Evolutionary conservation across 2,113 vertebrate species (phyloP), one percentile per base, ranked within the genome.

Genomic region (Odontophorus gujanensis): DNA sequence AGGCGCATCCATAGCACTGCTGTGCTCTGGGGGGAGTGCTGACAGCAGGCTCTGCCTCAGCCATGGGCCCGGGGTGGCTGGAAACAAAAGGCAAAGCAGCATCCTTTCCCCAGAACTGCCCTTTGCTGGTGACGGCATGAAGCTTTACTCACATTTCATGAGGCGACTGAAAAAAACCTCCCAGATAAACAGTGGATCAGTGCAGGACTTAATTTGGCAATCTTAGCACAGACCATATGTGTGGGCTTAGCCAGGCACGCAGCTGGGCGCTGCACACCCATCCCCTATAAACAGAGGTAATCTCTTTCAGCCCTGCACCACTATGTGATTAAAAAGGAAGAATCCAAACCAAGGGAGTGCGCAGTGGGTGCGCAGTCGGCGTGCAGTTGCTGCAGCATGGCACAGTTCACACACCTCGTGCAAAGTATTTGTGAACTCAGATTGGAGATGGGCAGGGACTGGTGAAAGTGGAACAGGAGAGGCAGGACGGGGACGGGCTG

Each of bases 271-370:
- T 79, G 61, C 85, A 92, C 96, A 97, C 95, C 90, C 73, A 68
- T 93, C 86, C 96, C 95, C 82, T 93, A 97, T 51, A 94, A 95
- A 97, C 90, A 96, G 73, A 91, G 88, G 96, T 79, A n/a, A 45
- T 81, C 94, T 94, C 93, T 95, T 94, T 96, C 97, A 95, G 97
- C 96, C 95, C 97, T 96, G 96, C 97, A 96, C 97, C 96, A 97
- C 97, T 96, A 97, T 95, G 96, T 88, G 92, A 50, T 95, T 93
- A 93, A 91, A 95, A 84, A 66, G 84, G 94, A 97, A 97, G 97
- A 98, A 98, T 97, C 97, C 87, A 85, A 95, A 94, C 92, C 96
- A 96, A 97, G 97, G 97, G 97, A 97, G 85, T 61, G 21, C 93
- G 81, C 93, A 85, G 43, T 91, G 94, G 84, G 59, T 6, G 11